Base-by-base conservation (phyloP, 2,888 invertebrate species). In the Drepana falcataria region DNA sequence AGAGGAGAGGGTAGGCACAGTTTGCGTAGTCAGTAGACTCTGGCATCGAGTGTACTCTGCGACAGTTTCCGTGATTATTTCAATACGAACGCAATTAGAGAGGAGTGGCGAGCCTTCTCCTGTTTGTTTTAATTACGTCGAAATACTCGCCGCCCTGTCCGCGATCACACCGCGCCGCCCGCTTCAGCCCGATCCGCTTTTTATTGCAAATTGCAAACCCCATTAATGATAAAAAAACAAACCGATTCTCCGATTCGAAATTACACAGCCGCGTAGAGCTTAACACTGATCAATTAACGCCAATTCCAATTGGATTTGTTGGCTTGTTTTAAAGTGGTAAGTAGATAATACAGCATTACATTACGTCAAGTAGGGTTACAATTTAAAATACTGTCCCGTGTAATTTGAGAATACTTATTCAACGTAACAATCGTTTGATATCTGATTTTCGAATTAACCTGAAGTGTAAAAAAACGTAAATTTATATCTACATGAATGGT, bases 101-200 rank as follows among this genome's bases (percentile, higher is more conserved):
- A 86, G 85, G 85, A 87, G 86, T 87, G 84, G 81, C 77, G 77
- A 77, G 81, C 81, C 83, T 83, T 78, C 83, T 85, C 79, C 82
- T 89, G 87, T 89, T 89, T 89, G 89, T 88, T 89, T 90, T 90
- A 89, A 90, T 90, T 90, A 89, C 88, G 81, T 77, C 79, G 83
- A 83, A 88, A 87, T 83, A 86, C 78, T 81, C 73, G 75, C 69
- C 75, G 75, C 75, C 70, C 55, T 68, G 70, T 71, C 75, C 77
- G 71, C 75, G 66, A 63, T 64, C 72, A 65, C 63, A 54, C 64
- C 63, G 55, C 61, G 60, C 60, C 58, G 52, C 61, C 61, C 57
- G 54, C 59, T 57, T 63, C 64, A 60, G 59, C 61, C 66, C 64
- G 65, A 69, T 79, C 74, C 77, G 77, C 79, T 85, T 83, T 69